Evolutionary conservation across 2,113 vertebrate species (phyloP).

Genomic region (Sebastes schlegelii): DNA sequence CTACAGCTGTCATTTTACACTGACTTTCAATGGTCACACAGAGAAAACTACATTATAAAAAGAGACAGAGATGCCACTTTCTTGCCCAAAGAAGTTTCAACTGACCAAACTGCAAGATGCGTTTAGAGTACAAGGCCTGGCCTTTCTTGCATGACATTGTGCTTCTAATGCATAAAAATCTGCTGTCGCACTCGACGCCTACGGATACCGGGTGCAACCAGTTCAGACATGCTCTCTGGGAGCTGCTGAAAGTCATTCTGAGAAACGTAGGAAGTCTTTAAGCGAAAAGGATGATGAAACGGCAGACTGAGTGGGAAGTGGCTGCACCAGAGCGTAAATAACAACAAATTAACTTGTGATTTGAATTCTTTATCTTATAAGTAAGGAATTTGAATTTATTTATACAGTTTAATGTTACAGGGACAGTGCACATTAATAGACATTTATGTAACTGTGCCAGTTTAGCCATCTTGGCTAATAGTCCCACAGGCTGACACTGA

Average conservation of each 20-base stretch:
- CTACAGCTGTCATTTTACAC: neutral
- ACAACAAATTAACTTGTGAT: constrained; percentile 6
- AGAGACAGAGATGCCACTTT: neutral
- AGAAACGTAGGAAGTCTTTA: constrained; percentile 51
- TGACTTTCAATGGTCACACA: neutral
- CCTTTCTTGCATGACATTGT: neutral
- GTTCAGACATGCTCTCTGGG: neutral
- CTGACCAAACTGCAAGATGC: neutral
- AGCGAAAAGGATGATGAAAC: neutral
- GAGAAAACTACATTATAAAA: neutral
- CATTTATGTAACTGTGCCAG: neutral
- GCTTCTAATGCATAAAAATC: neutral
- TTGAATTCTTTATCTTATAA: neutral
- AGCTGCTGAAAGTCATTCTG: constrained; percentile 47
- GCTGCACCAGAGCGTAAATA: constrained; percentile 30
- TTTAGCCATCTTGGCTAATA: neutral
- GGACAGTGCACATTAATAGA: neutral
- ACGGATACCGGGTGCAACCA: neutral
- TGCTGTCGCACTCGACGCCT: neutral
- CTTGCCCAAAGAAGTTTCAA: neutral
- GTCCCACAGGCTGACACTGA: neutral
- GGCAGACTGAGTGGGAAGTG: neutral
- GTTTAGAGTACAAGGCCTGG: neutral
- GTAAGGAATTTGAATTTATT: neutral
- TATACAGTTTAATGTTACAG: neutral